Base-by-base conservation (phyloP, 2,113 vertebrate genomes). In the Nerophis lumbriciformis region DNA sequence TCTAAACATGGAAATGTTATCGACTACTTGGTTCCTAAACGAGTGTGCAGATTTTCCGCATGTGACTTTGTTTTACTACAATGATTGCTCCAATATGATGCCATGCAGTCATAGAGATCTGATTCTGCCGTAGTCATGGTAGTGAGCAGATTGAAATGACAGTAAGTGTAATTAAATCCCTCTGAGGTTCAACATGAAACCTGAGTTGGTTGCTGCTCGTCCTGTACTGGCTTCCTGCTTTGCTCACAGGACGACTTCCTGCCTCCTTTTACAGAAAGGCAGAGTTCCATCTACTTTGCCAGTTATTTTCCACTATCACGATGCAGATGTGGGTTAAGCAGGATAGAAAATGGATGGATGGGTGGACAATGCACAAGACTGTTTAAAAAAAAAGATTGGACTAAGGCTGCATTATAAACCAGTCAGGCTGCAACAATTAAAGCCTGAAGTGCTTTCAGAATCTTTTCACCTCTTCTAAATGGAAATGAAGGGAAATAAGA, bases 381-480 rank as follows among this genome's bases (percentile, higher is more conserved):
- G 6, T 73, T 70, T 62, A 82, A 82, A 83, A 81, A 83, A 81
- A 68, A 68, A 70, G 68, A 78, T 39, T 76, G 77, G 76, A 82
- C 72, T 82, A 79, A 84, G 68, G 65, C 28, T 35, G 61, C 67
- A 81, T 89, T 89, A 81, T 68, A 69, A 85, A 64, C 64, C 84
- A 72, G 77, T 78, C 80, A 81, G 57, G 81, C 81, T 70, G 73
- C 80, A 84, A 87, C 75, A 74, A 83, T 80, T 79, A 69, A 71
- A 73, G 82, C 84, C 82, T 1, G 66, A 69, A 79, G 87, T 86
- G 80, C 84, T 86, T 79, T 89, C 75, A 77, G 73, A 78, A 70
- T 84, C 80, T 85, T 87, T 89, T 87, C 76, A 81, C 72, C 76
- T 86, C 84, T 54, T 75, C 15, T 37, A 16, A 87, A 80, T 80